Evolutionary conservation across 2,797 vertebrate species (phyloP), one percentile per base, ranked within the genome.

Genomic region (Eospalax fontanierii): DNA sequence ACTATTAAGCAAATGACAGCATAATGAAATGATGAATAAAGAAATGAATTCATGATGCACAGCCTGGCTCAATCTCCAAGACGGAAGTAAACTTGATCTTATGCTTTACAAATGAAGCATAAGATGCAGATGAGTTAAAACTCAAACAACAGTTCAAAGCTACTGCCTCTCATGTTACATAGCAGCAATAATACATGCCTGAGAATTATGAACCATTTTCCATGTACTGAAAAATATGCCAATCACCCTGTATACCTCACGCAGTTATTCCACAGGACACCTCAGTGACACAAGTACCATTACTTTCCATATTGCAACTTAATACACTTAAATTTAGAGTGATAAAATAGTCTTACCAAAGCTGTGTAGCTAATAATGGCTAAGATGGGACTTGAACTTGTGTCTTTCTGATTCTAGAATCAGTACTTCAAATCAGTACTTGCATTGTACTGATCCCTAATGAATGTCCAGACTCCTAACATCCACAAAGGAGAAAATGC

Each of bases 131-230:
- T 57, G 22, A 59, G 11, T 28, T 65, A 5, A 65, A 82, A 40
- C 21, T 78, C 46, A 75, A 1, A 30, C 8, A 40, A 3, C 5
- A 61, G 50, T 38, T 68, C 57, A 12, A 65, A 66, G 14, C 40
- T 50, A 12, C 50, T 66, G 14, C 33, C 78, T 94, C 33, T 40
- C 2, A 59, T 10, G 30, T 38, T 54, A 43, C 54, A 54, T 68
- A 73, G 9, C 21, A 33, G 2, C 26, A 15, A 7, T 33, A 24
- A 8, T 0, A 19, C 3, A 1, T 15, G 50, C 24, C 35, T 70
- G 19, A 8, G 40, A 14, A 65, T 86, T 66, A 46, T 12, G 28
- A n/a, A 28, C 24, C 8, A 3, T 63, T 89, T 46, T 38, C 66
- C 9, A 8, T 26, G 35, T 59, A 63, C 57, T 1, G 6, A 43